Conservation (phyloP, 2,888 invertebrate genomes). For the Drosophila histrio region DNA sequence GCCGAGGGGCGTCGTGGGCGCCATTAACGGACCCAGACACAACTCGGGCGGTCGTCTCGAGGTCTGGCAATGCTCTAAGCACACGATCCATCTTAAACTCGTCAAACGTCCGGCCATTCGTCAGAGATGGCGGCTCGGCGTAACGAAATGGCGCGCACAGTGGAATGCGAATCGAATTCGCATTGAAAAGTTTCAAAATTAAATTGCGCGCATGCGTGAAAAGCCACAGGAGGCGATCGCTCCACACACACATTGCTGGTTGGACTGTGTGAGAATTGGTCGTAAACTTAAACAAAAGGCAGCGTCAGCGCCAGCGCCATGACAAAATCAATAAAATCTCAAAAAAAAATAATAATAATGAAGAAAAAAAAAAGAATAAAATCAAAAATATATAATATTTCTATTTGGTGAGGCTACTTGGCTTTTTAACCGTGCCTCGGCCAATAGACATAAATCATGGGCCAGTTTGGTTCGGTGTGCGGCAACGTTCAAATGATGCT, state of each 20-base stretch:
- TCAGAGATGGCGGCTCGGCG: slow-evolving; percentile 39
- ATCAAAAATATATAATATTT: slow-evolving; percentile 23
- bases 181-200: slow-evolving; percentile 46
- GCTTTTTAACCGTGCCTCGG: slow-evolving; percentile 45
- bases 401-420: slow-evolving; percentile 59
- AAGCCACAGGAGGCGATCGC: slow-evolving; percentile 64
- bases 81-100: slow-evolving; percentile 51
- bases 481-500: slow-evolving; percentile 70
- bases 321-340: slow-evolving; percentile 60
- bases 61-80: slow-evolving; percentile 26
- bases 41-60: slow-evolving; percentile 52
- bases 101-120: slow-evolving; percentile 19
- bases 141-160: slow-evolving; percentile 68
- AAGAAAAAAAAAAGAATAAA: slow-evolving; percentile 24
- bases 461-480: slow-evolving; percentile 50
- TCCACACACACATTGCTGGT: slow-evolving; percentile 51
- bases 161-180: slow-evolving; percentile 69
- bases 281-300: slow-evolving; percentile 30
- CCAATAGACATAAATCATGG: slow-evolving; percentile 74
- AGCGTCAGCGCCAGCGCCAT: slow-evolving; percentile 43
- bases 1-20: slow-evolving; percentile 37
- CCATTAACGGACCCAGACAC: slow-evolving; percentile 35
- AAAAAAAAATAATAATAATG: slow-evolving; percentile 26
- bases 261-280: slow-evolving; percentile 38
- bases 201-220: slow-evolving; percentile 71